Evolutionary conservation across 2,113 vertebrate species (phyloP), one percentile per base, ranked within the genome.

Genomic region (Sorex fumeus): DNA sequence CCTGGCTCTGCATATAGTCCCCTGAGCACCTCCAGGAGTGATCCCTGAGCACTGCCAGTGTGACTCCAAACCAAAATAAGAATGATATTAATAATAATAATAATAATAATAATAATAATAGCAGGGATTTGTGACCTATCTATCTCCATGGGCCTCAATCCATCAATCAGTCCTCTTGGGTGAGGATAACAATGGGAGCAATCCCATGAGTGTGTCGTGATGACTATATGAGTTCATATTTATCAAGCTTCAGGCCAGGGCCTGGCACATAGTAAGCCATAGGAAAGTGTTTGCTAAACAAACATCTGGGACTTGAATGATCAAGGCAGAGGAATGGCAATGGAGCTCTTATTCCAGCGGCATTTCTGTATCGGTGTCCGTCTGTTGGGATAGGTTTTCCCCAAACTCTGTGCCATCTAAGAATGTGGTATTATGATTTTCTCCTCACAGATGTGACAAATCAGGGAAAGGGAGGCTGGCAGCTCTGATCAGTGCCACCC

Each of bases 271-370:
- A 30, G 40, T 67, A 30, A 91, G 21, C 69, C 27, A 40, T 40
- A 64, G 57, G 74, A 66, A 88, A 64, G 30, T 43, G 30, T 67
- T 92, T 36, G 19, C 25, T 80, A 64, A 86, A 93, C 70, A 94
- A 76, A 30, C 43, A 86, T 18, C 64, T 15, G 11, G 34, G 28
- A 57, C 34, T 66, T 57, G 64, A 66, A 21, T 40, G 36, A 66
- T 82, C 34, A 32, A 80, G 87, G 79, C 64, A 66, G 6, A 6
- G 60, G 60, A 88, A 60, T 21, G 47, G 66, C 77, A 50, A 40
- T 40, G 4, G 23, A 27, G 32, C 30, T 81, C 11, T 75, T 85
- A 70, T 85, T 93, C 50, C 66, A 64, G 15, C 47, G 30, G 70
- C 15, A 45, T 75, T 83, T 69, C 71, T 60, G 3, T 70, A 79